phyloP scores from a whole-genome alignment of 2,797 vertebrate genomes.

The Heliangelus exortis region DNA sequence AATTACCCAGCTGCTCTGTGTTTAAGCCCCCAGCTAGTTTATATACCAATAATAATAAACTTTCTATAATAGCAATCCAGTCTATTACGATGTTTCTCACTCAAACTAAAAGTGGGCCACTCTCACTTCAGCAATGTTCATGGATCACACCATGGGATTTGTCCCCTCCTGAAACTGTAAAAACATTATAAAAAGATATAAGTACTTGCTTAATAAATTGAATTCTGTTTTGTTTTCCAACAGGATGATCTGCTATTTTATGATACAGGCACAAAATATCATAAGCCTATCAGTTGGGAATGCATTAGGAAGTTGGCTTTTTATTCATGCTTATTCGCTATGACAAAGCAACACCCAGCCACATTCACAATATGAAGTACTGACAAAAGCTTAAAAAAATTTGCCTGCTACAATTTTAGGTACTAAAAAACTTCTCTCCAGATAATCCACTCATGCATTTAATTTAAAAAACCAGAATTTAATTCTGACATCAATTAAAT shows the following conservation, averaged over 20 bases:
- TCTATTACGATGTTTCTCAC: slow-evolving; percentile 41
- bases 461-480: background rate
- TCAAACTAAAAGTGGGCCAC: slow-evolving; percentile 51
- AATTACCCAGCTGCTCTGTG: slow-evolving; percentile 79
- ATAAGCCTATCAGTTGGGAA: background rate
- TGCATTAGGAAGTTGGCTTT: background rate
- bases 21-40: slow-evolving; percentile 77
- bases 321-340: slow-evolving; percentile 2
- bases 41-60: slow-evolving; percentile 81
- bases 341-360: background rate
- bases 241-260: slow-evolving; percentile 18
- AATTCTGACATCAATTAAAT: slow-evolving; percentile 14
- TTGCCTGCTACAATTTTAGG: background rate
- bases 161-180: background rate
- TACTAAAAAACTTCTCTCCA: background rate
- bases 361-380: background rate
- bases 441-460: background rate
- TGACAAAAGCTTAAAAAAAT: background rate
- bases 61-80: slow-evolving; percentile 70
- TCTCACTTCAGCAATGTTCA: slow-evolving; percentile 36
- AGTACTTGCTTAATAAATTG: background rate
- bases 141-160: background rate
- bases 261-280: background rate
- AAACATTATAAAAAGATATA: slow-evolving; percentile 14
- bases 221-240: background rate